Base-by-base conservation (phyloP, 2,888 invertebrate species). In the Apamea monoglypha region DNA sequence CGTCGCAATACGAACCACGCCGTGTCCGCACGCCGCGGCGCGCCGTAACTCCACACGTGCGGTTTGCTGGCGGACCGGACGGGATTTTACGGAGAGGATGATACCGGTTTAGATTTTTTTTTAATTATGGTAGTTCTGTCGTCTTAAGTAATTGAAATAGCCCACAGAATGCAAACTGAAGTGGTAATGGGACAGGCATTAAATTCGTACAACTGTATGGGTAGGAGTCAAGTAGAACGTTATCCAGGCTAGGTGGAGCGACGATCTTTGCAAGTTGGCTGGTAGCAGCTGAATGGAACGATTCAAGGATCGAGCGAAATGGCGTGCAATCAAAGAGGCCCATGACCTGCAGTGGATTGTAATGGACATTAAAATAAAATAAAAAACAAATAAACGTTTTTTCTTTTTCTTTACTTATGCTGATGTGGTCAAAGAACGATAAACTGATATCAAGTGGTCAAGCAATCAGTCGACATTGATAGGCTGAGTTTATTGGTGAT, bases 1-100 rank as follows among this genome's bases (percentile, higher is more conserved):
- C 90, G 92, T 91, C 90, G 93, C 94, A 93, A 91, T 93, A 93
- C 93, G 92, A 86, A 88, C 86, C 91, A 91, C 90, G 91, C 90
- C 91, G 92, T 92, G 93, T 93, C 94, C 93, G 91, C 93, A 93
- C 93, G 93, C 94, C 91, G 92, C 92, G 92, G 92, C 92, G 91
- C 89, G 89, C 92, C 92, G 93, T 94, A 95, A 94, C 95, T 95
- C 90, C 89, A 82, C 88, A 90, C 80, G 91, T 95, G 95, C 89
- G 95, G 95, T 94, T 91, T 92, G 90, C 82, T 88, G 86, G 89
- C 83, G 89, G 81, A 85, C 87, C 81, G 78, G 72, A 75, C 76
- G 29, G 79, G 76, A 67, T 50, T 71, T 82, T 84, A 56, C 80
- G 36, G 82, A 87, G 90, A 64, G 77, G 86, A 77, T 83, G 5